phyloP scores from a whole-genome alignment of 2,797 vertebrate species.

The Meda fulgida region DNA sequence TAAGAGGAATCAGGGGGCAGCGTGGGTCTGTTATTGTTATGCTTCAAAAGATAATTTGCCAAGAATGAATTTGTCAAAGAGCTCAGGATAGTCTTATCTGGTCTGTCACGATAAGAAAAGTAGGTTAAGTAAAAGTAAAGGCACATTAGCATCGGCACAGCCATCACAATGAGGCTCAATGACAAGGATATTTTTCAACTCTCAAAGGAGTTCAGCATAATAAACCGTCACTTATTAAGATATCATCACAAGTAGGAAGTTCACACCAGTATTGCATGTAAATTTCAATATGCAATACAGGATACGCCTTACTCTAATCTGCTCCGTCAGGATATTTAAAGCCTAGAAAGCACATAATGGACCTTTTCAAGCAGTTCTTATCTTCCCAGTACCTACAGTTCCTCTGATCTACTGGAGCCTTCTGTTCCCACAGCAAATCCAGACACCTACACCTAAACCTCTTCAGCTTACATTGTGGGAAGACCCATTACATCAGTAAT shows the following conservation, averaged over 20 bases:
- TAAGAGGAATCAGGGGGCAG: slow-evolving; percentile 63
- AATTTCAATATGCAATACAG: background rate
- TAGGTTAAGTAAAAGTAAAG: slow-evolving; percentile 60
- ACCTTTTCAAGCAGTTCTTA: slow-evolving; percentile 14
- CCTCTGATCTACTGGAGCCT: slow-evolving; percentile 19
- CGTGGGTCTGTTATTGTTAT: slow-evolving; percentile 60
- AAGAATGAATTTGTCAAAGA: slow-evolving; percentile 73
- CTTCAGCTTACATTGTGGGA: background rate
- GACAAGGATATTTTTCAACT: slow-evolving; percentile 63
- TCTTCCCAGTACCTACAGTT: slow-evolving; percentile 27
- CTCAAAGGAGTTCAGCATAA: slow-evolving; percentile 51
- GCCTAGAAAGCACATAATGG: slow-evolving; percentile 24
- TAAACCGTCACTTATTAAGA: slow-evolving; percentile 34
- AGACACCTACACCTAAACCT: slow-evolving; percentile 31
- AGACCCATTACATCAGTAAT: slow-evolving; percentile 15
- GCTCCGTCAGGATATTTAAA: slow-evolving; percentile 18
- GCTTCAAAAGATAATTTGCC: slow-evolving; percentile 70
- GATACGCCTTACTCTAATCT: slow-evolving; percentile 1
- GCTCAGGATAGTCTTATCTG: slow-evolving; percentile 62
- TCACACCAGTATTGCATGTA: background rate
- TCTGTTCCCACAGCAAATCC: slow-evolving; percentile 22
- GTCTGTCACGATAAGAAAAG: slow-evolving; percentile 65
- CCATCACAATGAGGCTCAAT: slow-evolving; percentile 55
- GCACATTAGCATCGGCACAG: slow-evolving; percentile 26
- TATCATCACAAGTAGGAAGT: slow-evolving; percentile 38